Evolutionary conservation across 1,140 invertebrate species (phyloP), one percentile per base, ranked within the genome.

Genomic region (Elysia chlorotica): DNA sequence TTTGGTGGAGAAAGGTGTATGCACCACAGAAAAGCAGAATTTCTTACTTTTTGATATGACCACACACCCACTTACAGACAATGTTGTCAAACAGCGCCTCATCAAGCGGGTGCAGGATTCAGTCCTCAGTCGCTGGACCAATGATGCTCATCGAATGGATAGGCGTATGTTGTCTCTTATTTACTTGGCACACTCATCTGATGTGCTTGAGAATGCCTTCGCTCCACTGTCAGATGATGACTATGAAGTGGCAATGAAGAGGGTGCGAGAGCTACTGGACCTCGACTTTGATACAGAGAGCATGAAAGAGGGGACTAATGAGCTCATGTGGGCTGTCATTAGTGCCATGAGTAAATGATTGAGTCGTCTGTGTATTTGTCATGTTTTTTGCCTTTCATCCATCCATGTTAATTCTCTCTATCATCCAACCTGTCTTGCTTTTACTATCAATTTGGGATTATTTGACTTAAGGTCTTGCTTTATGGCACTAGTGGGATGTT

Each of bases 1-100:
- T 90, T 91, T 99, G 79, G 98, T 99, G 25, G 98, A 99, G 87
- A 99, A 99, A 89, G 98, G 98, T 77, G 96, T 99, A n/a, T 91
- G 99, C 74, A 99, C 97, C 61, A 99, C 98, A 66, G 98, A 99
- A 89, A 99, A 99, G 90, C 98, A 99, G 89, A 99, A 99, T 89
- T 99, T 99, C 89, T 90, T 99, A 77, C 89, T 99, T 25, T 99
- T 99, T 89, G 98, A 99, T 90, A 99, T 99, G 97, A 99, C 98
- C 31, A 99, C 98, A 78, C 98, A 99, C 92, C 98, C 98, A 41
- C 90, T 99, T 53, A 96, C 95, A 66, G 97, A 99, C 88, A 95
- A 95, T 89, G 91, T 93, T 76, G 93, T 96, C n/a, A 99, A 99
- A 90, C 94, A 93, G 79, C 93, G 97, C 80, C 91, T 99, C 76